Evolutionary conservation across 2,113 vertebrate species (phyloP).

Genomic region (Coturnix japonica): DNA sequence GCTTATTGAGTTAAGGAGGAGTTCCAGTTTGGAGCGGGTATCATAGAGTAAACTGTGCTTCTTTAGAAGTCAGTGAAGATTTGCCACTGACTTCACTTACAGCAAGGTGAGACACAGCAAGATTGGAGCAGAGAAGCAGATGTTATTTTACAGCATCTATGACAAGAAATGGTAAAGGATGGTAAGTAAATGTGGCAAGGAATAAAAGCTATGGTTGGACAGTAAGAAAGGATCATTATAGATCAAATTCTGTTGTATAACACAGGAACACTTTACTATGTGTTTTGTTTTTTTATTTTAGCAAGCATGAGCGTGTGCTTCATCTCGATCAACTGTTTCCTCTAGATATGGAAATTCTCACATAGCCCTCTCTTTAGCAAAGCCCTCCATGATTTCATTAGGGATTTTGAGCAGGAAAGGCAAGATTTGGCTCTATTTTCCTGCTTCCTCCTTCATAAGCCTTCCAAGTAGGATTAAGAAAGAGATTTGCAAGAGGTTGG

Average conservation of each 20-base stretch:
- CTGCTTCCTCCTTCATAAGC: not conserved
- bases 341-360: not conserved
- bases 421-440: not conserved
- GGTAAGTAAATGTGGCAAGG: not conserved
- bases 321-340: not conserved
- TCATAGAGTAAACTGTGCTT: slow-evolving; percentile 5
- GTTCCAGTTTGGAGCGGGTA: slow-evolving; percentile 2
- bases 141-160: not conserved
- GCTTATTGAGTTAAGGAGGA: slow-evolving; percentile 29
- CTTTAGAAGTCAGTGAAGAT: not conserved
- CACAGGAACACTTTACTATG: not conserved
- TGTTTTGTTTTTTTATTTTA: not conserved
- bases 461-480: slow-evolving; percentile 26
- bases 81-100: not conserved
- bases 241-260: not conserved
- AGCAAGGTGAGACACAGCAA: not conserved
- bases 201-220: not conserved
- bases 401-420: not conserved
- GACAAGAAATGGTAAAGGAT: not conserved
- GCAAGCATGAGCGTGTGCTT: not conserved
- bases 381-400: not conserved
- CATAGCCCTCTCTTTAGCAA: not conserved
- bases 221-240: not conserved
- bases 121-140: not conserved
- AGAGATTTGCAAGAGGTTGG: not conserved